Conservation (phyloP, 2,888 invertebrate genomes). For the Scelioninae gen. 1 region DNA sequence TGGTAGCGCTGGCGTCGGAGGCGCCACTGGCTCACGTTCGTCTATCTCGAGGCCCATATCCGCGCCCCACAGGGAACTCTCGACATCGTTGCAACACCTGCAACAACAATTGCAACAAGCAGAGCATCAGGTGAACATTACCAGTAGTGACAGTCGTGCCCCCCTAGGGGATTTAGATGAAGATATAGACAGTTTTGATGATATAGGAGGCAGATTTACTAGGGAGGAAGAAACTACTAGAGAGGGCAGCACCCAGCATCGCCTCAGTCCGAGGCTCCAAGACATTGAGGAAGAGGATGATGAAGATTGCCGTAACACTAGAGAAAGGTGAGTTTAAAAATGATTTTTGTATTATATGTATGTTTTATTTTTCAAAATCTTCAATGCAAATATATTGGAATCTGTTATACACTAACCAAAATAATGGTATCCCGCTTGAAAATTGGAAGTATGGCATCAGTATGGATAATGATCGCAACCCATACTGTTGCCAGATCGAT, state of each 20-base stretch:
- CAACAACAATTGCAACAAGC: slow-evolving; percentile 73
- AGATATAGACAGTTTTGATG: slow-evolving; percentile 76
- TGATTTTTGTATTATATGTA: not conserved
- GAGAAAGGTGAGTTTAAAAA: slow-evolving; percentile 79
- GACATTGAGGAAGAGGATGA: slow-evolving; percentile 94
- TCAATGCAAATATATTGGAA: too few relatives aligned
- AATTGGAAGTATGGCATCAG: too few relatives aligned
- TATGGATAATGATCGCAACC: too few relatives aligned
- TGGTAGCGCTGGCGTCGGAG: slow-evolving; percentile 82
- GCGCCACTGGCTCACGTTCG: slow-evolving; percentile 71
- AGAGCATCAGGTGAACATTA: slow-evolving; percentile 76
- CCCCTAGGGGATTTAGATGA: slow-evolving; percentile 80
- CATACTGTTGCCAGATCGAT: too few relatives aligned
- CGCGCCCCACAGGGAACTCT: slow-evolving; percentile 85
- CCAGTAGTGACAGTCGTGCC: slow-evolving; percentile 72
- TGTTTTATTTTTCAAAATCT: too few relatives aligned
- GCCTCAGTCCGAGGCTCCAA: slow-evolving; percentile 90
- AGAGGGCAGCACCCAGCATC: slow-evolving; percentile 86
- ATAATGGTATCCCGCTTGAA: too few relatives aligned
- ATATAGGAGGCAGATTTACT: too few relatives aligned
- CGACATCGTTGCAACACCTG: slow-evolving; percentile 80
- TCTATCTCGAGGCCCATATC: slow-evolving; percentile 86
- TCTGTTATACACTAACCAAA: too few relatives aligned
- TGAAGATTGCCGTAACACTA: slow-evolving; percentile 85
- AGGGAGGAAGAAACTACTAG: slow-evolving; percentile 75